Conservation (phyloP, 2,113 vertebrate genomes). For the Elachura formosa region DNA sequence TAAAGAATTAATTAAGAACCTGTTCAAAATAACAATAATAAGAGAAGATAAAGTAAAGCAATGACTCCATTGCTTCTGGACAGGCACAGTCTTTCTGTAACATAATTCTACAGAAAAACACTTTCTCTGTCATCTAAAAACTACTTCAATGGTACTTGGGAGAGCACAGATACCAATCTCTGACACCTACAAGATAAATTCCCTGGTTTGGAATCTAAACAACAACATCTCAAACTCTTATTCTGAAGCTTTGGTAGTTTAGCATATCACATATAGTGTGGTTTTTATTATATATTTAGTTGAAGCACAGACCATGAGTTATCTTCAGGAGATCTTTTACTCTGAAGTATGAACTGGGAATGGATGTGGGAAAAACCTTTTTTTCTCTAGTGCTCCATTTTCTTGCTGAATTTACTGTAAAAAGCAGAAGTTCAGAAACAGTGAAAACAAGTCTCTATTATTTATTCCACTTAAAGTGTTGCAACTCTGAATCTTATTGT, state of each 20-base stretch:
- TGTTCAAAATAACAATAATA: background rate
- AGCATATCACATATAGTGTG: background rate
- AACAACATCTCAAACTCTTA: background rate
- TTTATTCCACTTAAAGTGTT: background rate
- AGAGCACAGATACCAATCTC: background rate
- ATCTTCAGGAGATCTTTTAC: background rate
- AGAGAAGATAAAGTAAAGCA: background rate
- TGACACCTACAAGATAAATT: background rate
- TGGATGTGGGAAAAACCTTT: background rate
- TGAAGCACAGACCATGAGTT: background rate
- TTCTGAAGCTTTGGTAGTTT: background rate
- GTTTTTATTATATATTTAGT: background rate
- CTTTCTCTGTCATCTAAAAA: background rate
- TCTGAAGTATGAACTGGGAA: background rate
- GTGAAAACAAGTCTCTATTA: background rate
- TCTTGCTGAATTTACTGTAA: background rate
- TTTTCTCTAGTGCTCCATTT: background rate
- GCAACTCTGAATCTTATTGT: background rate
- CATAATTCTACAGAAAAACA: background rate
- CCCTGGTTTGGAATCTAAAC: background rate
- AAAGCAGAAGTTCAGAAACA: background rate
- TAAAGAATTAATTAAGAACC: background rate
- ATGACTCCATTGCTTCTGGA: background rate
- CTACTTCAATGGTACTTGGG: rapidly evolving
- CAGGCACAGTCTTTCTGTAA: background rate